A percentile compares a stretch with the other conserved stretches of the same genome.
These are phyloP conservation scores for Galeopterus variegatus DNA, from an alignment of 2,113 vertebrate genomes.

Conservation along the genomic window DNA sequence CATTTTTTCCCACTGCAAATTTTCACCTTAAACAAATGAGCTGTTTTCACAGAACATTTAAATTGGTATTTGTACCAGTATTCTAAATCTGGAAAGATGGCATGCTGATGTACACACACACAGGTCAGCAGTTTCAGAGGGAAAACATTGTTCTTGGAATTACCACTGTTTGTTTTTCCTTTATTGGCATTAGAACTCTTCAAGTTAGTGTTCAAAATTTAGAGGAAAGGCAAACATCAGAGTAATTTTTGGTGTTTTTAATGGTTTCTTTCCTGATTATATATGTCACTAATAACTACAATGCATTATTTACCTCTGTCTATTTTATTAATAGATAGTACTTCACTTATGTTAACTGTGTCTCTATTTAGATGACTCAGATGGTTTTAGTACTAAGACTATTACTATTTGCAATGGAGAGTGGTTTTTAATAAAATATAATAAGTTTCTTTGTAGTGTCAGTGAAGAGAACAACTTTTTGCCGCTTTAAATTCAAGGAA, in stretches of 20 bases:
- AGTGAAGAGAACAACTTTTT: not conserved
- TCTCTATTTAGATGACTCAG: conserved; percentile 59
- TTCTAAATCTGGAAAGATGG: conserved; percentile 59
- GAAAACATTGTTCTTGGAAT: conserved; percentile 61
- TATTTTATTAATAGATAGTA: conserved; percentile 39
- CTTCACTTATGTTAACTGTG: not conserved
- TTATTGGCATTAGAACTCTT: conserved; percentile 35
- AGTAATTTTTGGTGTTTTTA: conserved; percentile 40
- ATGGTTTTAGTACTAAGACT: not conserved
- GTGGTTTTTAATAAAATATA: not conserved
- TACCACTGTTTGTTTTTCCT: conserved; percentile 29
- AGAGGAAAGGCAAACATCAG: not conserved
- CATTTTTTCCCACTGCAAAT: not conserved
- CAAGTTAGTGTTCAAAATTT: conserved; percentile 57
- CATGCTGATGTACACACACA: not conserved
- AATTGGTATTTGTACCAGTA: not conserved
- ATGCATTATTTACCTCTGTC: conserved; percentile 54
- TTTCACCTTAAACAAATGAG: not conserved
- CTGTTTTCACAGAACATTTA: conserved; percentile 38
- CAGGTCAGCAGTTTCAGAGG: conserved; percentile 32
- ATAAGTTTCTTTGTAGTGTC: conserved; percentile 1
- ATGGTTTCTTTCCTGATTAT: conserved; percentile 14
- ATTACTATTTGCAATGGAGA: conserved; percentile 49
- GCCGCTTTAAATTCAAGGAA: not conserved
- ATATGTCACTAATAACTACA: conserved; percentile 38